Base-by-base conservation (phyloP, 30 jellyfish, hydroid and myxozoan genomes). In the Cassiopea andromeda region DNA sequence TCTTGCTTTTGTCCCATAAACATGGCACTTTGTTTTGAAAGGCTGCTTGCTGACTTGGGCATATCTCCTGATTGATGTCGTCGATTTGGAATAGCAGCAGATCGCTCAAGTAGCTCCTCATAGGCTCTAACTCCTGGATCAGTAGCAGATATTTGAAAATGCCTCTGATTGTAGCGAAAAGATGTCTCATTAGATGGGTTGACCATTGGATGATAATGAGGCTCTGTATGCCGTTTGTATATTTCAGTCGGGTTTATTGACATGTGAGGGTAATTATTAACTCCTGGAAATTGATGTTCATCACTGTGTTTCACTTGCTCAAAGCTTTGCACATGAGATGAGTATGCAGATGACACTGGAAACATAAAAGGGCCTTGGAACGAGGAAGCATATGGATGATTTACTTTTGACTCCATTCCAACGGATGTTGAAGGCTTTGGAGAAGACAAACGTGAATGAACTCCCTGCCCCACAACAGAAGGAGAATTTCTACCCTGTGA, bases 61-160 rank as follows among this genome's bases (percentile, higher is more conserved):
- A 89, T 76, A 9, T 71, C 97, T 38, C 82, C 14, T 7, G 90
- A 75, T 7, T 89, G 82, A 27, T 49, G 69, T 60, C 90, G 54
- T 44, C 91, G 79, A 60, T 70, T 94, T 48, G 99, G 99, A 17
- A 94, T 87, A n/a, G 85, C 46, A 8, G 97, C 99, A 48, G 98
- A 88, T 2, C 99, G 94, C 76, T 94, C 93, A 45, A 54, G 80
- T 81, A 84, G 44, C 47, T 94, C 99, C 9, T 82, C 27, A 17
- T 57, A 66, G 1, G 96, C 78, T 48, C 97, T 49, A 18, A 93
- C 93, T 61, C 94, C 81, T 46, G 80, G 84, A 44, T 97, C 96
- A 47, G 57, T 83, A 57, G 75, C 82, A 19, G 85, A 27, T 89
- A 87, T 7, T 3, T 76, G 76, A 83, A 47, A 86, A 43, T 47